Evolutionary conservation across 2,888 invertebrate genomes (phyloP).

Genomic region (Hyposoter dolosus): DNA sequence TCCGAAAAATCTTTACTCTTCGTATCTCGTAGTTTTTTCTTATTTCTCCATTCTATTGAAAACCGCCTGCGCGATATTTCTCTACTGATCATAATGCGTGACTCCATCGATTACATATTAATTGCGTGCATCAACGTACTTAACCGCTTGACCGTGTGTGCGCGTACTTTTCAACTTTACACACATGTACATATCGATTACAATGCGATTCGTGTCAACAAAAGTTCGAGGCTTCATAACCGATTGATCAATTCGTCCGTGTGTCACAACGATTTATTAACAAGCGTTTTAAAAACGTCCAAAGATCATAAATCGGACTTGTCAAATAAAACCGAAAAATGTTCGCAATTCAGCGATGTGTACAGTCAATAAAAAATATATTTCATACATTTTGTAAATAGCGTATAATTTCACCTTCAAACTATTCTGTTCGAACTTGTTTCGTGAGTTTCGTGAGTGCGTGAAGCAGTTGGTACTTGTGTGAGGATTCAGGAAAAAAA

Average conservation of each 20-base stretch:
- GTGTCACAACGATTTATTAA: conserved; percentile 1
- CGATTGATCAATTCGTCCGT: conserved; percentile 53
- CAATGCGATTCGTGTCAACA: conserved; percentile 33
- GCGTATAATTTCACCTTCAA: background rate
- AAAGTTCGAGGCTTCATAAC: conserved; percentile 1
- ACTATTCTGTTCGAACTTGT: conserved; percentile 2
- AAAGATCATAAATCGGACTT: background rate
- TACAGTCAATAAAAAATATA: conserved; percentile 10
- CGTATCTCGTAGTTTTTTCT: background rate
- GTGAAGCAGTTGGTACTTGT: background rate
- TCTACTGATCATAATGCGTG: conserved; percentile 3
- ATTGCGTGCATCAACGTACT: conserved; percentile 37
- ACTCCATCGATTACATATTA: conserved; percentile 35
- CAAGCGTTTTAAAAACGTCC: background rate
- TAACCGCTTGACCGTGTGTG: conserved; percentile 19
- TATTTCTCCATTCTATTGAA: background rate
- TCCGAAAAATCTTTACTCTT: background rate
- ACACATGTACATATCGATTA: conserved; percentile 35
- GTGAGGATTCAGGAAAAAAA: background rate
- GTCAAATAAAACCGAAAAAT: background rate
- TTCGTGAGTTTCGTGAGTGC: background rate
- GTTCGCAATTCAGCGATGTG: background rate
- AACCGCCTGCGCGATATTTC: background rate
- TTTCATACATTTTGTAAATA: background rate
- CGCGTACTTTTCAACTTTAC: background rate